These are phyloP conservation scores for Telmatherina bonti DNA, from an alignment of 2,797 vertebrate genomes.

Conservation along the genomic window DNA sequence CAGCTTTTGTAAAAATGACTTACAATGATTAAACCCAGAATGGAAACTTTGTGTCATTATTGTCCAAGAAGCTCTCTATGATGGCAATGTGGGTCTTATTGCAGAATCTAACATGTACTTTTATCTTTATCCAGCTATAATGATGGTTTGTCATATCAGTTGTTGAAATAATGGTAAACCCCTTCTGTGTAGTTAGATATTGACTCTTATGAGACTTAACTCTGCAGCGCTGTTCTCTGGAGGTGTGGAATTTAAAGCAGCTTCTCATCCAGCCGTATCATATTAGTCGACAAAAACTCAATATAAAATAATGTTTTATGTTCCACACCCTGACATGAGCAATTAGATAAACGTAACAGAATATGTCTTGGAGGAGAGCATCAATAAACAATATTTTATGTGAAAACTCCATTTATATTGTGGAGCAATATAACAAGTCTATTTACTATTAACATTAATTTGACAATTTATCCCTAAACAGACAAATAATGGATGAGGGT, in stretches of 20 bases:
- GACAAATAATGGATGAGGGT: conserved; percentile 1
- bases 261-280: background rate
- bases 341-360: background rate
- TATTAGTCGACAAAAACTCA: background rate
- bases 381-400: background rate
- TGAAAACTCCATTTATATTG: background rate
- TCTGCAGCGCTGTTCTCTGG: background rate
- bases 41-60: background rate
- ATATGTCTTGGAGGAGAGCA: background rate
- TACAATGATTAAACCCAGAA: background rate
- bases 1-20: no score
- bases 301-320: background rate
- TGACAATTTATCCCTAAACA: conserved; percentile 1
- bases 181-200: background rate
- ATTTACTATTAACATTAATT: conserved; percentile 1
- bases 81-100: background rate
- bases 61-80: background rate
- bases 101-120: background rate
- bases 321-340: background rate
- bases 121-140: no score
- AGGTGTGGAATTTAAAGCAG: background rate
- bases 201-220: background rate
- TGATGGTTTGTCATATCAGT: background rate
- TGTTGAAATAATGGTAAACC: background rate
- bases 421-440: background rate